phyloP scores from a whole-genome alignment of 2,113 vertebrate genomes.

The Gasterosteus aculeatus region DNA sequence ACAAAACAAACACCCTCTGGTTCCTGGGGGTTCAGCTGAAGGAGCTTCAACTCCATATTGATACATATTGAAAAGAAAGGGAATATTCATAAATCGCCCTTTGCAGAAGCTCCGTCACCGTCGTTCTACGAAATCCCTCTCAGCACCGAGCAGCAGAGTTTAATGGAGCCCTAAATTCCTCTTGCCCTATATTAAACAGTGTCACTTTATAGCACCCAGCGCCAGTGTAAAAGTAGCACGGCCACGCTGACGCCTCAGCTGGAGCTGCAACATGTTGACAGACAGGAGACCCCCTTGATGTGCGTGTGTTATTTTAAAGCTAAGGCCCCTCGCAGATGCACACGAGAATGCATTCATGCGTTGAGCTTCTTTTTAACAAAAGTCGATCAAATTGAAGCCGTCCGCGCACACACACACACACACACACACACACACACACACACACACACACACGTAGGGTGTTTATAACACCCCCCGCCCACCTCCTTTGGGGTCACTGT shows the following conservation, averaged over 20 bases:
- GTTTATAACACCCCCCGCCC: slow-evolving; percentile 64
- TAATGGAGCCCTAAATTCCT: slow-evolving; percentile 67
- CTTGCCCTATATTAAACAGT: slow-evolving; percentile 73
- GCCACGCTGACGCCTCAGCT: slow-evolving; percentile 68
- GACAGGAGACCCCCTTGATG: slow-evolving; percentile 68
- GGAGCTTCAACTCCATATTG: slow-evolving; percentile 6
- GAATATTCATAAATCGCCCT: neutral
- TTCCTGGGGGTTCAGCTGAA: neutral
- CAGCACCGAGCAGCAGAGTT: slow-evolving; percentile 43
- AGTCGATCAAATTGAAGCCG: slow-evolving; percentile 56
- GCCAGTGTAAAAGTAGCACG: slow-evolving; percentile 73
- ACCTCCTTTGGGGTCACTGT: slow-evolving; percentile 35
- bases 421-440: slow-evolving; percentile 35
- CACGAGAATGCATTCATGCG: slow-evolving; percentile 29
- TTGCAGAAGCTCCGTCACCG: slow-evolving; percentile 41
- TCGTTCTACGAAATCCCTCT: slow-evolving; percentile 47
- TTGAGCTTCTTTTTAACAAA: slow-evolving; percentile 4
- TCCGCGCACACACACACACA: slow-evolving; percentile 19
- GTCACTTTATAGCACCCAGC: slow-evolving; percentile 72
- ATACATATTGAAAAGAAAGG: slow-evolving; percentile 3
- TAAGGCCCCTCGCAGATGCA: slow-evolving; percentile 27
- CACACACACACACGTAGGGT: slow-evolving; percentile 10
- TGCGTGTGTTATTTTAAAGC: slow-evolving; percentile 62
- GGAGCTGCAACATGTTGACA: slow-evolving; percentile 56
- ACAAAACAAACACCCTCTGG: neutral